Base-by-base conservation (phyloP, 2,888 invertebrate species). In the Xiphydria camelus region DNA sequence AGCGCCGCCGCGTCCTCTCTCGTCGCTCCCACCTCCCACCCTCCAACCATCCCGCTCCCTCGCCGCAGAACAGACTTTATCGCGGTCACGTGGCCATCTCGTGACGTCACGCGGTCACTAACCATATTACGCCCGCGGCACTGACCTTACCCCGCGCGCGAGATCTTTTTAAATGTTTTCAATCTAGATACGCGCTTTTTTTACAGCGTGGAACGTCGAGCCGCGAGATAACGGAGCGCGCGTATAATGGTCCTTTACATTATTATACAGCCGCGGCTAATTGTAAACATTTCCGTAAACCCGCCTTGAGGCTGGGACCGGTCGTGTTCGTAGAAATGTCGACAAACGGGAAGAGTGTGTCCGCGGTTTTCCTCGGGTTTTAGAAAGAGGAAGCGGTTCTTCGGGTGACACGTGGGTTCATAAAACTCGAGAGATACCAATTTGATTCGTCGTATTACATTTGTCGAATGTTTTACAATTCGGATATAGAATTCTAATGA, bases 71-170 rank as follows among this genome's bases (percentile, higher is more conserved):
- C 9, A 9, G 9, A 51, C 51, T 61, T 66, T 64, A 64, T 63
- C 55, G 56, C 46, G 48, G 48, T 68, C 64, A 67, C 69, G 66
- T 66, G 67, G 61, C 59, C 23, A 26, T 32, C 31, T 31, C 36
- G 56, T 67, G 66, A 70, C 65, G 64, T 69, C 69, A 68, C 59
- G 67, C 68, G 66, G 65, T 69, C 69, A 71, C 66, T 69, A 68
- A 73, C 69, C 69, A 68, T 70, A 62, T 70, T 66, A 62, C 62
- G 61, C 65, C 57, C 62, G 56, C 68, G 68, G 70, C 70, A 72
- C 73, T 74, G 73, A 73, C 73, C 73, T 73, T 73, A 68, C 67
- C 59, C 61, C 55, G 45, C 21, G 23, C 45, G 23, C 33, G 31
- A 14, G 26, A 33, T 31, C 34, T 37, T 37, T 40, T 26, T 14